Evolutionary conservation across 2,797 vertebrate species (phyloP), one percentile per base, ranked within the genome.

Genomic region (Iguana delicatissima): DNA sequence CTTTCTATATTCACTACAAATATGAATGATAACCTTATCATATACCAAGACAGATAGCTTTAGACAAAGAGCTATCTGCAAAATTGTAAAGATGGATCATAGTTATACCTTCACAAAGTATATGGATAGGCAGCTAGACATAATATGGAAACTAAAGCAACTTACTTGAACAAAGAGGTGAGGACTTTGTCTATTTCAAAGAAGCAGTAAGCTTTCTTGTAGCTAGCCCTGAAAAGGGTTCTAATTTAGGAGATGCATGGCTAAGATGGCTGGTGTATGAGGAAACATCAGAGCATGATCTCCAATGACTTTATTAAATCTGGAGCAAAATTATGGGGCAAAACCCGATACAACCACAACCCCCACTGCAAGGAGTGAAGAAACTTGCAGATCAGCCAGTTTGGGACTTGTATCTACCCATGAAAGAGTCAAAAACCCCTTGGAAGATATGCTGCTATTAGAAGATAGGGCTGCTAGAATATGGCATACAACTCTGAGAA

Each of bases 1-100:
- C 90, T 94, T 94, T 94, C 93, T 95, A 93, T 95, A 95, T 89
- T 0, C 0, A 93, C 95, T 94, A 91, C 85, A 94, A 94, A 96
- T 95, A 86, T 2, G 46, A 96, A 94, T 95, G 85, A 96, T 93
- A 96, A 95, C 95, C 91, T 96, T 85, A 94, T 92, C 94, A 85
- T 89, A 87, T 93, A 90, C 91, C 91, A 89, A 94, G 89, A 96
- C 93, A 95, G 90, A 96, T 94, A 94, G 90, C 76, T 94, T 93
- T 85, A 90, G 96, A 91, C 95, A 97, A 96, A 94, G 94, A 95
- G 95, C 93, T 95, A 95, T 96, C 96, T 96, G n/a, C 90, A 95
- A 93, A 96, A 93, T 76, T 94, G 91, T 94, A 94, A 96, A 95
- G 93, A 95, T 85, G 96, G 93, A 95, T 89, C 26, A 93, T 96